phyloP scores from a whole-genome alignment of 2,888 invertebrate species.

The Allolobophora icterica region DNA sequence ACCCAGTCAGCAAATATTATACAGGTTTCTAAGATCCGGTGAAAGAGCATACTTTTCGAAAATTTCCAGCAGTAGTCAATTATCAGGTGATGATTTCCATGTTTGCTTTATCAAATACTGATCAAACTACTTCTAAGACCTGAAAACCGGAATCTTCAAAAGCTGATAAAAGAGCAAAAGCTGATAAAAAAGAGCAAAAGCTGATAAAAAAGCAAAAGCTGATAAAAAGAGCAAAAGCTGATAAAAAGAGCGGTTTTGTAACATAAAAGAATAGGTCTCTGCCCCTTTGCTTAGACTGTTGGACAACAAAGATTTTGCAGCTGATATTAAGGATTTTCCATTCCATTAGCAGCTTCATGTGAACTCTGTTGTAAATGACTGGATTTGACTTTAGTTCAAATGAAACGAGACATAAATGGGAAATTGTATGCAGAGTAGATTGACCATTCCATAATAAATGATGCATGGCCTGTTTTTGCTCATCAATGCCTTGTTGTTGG shows the following conservation, averaged over 20 bases:
- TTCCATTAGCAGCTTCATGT: not conserved
- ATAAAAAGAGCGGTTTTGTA: not conserved
- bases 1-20: not conserved
- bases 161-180: too few species aligned
- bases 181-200: not conserved
- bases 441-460: not conserved
- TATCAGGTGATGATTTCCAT: not conserved
- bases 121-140: not conserved
- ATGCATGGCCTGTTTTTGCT: not conserved
- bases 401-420: not conserved
- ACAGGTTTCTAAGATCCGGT: not conserved
- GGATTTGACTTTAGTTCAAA: not conserved
- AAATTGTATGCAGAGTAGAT: not conserved
- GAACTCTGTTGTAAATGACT: not conserved
- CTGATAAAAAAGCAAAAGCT: too few species aligned
- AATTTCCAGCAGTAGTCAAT: not conserved
- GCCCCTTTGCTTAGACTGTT: not conserved
- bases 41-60: not conserved
- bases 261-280: not conserved
- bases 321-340: conserved; percentile 1
- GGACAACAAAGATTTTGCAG: not conserved
- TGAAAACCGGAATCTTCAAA: not conserved
- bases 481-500: not conserved
- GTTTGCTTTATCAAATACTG: not conserved
- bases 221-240: not conserved